A percentile compares a stretch with the other conserved stretches of the same genome.
Conservation (phyloP, 2,888 invertebrate genomes). For the Drosophila multiciliata region DNA sequence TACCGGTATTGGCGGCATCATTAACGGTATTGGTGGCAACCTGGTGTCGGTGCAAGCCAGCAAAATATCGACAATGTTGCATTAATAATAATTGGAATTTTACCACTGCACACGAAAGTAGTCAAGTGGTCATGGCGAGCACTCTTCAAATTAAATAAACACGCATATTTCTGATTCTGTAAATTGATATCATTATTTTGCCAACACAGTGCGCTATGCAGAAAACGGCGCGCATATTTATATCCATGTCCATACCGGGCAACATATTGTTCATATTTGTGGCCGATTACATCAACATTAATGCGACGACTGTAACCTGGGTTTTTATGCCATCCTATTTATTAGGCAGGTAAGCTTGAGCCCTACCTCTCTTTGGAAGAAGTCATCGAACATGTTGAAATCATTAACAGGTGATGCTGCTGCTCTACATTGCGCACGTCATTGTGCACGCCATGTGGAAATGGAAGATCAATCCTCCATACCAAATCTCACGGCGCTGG, state of each 20-base stretch:
- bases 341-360: conserved; percentile 88
- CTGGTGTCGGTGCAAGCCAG: conserved; percentile 94
- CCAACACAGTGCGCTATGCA: conserved; percentile 90
- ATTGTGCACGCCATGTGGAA: conserved; percentile 96
- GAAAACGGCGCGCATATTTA: conserved; percentile 93
- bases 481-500: conserved; percentile 96
- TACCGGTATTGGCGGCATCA: conserved; percentile 88
- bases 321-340: conserved; percentile 94
- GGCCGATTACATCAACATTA: conserved; percentile 90
- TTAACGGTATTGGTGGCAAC: conserved; percentile 96
- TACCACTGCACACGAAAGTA: conserved; percentile 91
- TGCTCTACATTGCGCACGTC: conserved; percentile 93
- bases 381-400: neutral
- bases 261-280: conserved; percentile 93
- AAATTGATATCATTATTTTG: neutral
- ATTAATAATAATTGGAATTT: conserved; percentile 91
- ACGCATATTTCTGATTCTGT: neutral
- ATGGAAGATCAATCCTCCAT: conserved; percentile 94
- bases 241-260: conserved; percentile 93
- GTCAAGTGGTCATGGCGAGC: conserved; percentile 92
- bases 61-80: conserved; percentile 93
- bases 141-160: conserved; percentile 86
- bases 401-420: conserved; percentile 89
- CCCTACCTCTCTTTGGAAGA: too few relatives aligned
- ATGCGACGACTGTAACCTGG: conserved; percentile 88